Conservation (phyloP, 2,888 invertebrate species). For the Ceramica pisi region DNA sequence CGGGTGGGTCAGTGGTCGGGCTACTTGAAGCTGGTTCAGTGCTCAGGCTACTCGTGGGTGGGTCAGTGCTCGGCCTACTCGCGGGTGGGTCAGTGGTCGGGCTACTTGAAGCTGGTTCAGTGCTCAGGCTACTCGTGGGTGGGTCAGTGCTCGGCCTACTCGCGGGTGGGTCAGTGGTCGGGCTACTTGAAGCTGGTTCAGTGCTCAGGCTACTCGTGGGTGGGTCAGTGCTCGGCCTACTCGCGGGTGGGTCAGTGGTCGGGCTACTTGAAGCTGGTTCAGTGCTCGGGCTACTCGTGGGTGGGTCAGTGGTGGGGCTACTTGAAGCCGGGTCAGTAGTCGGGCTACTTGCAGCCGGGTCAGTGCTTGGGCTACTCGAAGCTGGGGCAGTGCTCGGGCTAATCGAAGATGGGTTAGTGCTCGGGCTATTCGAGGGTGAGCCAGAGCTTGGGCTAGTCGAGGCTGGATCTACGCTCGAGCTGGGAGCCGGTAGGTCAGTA, state of each 20-base stretch:
- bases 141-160: background rate
- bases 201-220: background rate
- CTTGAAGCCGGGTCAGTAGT: background rate
- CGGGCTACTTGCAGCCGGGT: background rate
- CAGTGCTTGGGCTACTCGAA: background rate
- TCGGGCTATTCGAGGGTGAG: background rate
- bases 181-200: background rate
- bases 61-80: too few species aligned
- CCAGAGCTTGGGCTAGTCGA: background rate
- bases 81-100: too few species aligned
- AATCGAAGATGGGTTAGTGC: background rate
- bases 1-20: too few species aligned
- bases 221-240: background rate
- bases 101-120: background rate
- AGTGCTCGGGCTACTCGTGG: background rate
- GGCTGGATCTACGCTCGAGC: background rate
- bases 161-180: background rate
- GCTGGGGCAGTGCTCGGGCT: background rate
- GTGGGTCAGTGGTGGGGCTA: background rate
- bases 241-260: background rate
- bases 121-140: too few species aligned
- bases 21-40: too few species aligned
- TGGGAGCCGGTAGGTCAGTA: background rate
- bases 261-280: background rate
- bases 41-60: too few species aligned